Evolutionary conservation across 2,797 vertebrate genomes (phyloP), one percentile per base, ranked within the genome.

Genomic region (Peromyscus melanophrys): DNA sequence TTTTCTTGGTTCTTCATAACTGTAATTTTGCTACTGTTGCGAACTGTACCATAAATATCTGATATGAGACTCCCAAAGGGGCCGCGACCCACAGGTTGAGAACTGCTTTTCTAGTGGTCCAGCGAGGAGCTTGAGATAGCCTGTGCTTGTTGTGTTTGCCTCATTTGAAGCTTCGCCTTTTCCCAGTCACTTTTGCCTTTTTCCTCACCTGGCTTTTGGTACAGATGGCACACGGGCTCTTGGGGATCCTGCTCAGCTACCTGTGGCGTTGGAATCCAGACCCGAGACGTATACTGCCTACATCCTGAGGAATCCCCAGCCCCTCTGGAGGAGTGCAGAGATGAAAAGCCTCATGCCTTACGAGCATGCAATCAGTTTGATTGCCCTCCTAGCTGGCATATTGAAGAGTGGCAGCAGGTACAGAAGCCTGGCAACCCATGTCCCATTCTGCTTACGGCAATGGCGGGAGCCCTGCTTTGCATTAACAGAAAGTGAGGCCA

Each of bases 241-340:
- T 99, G 99, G 99, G 99, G 98, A 12, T 93, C 89, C 91, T 99
- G 99, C 98, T 99, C 99, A 0, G 99, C 99, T 0, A 99, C 99
- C 5, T 99, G 99, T 0, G 99, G 99, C 0, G 99, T 99, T 23
- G 99, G 99, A 52, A 99, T 99, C 92, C 99, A 99, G 98, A 99
- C 98, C 0, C 98, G 99, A 84, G 99, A 98, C 0, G 99, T 99
- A 67, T 97, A 96, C 93, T 99, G 99, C 96, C 98, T 98, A 86
- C 98, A 98, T 43, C 98, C 98, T 0, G 99, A 98, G 80, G 98
- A 97, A 0, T 94, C 98, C 10, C 95, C 98, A 16, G 94, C 98
- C 3, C 97, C 98, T 49, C 76, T 98, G 0, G 98, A 98, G 2
- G 97, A 98, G 0, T 99, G 99, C 98, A 95, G 67, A 0, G 99